phyloP scores from a whole-genome alignment of 1,140 invertebrate genomes.

The Drosophila parabipectinata region DNA sequence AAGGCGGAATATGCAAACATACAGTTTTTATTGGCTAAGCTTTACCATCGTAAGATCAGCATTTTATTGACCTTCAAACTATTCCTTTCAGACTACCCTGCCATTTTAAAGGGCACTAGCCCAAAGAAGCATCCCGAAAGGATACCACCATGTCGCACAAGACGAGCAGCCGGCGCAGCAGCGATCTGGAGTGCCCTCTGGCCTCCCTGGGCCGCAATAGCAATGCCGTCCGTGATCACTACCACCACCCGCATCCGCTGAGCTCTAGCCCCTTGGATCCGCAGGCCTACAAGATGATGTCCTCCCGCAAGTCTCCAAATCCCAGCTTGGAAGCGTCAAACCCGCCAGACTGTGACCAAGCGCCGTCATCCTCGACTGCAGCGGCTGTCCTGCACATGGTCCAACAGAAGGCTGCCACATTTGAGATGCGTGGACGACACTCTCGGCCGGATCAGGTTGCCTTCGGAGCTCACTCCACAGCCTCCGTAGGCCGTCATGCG shows the following conservation, averaged over 20 bases:
- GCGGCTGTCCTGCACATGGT: slow-evolving; percentile 69
- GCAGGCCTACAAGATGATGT: slow-evolving; percentile 84
- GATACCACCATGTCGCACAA: slow-evolving; percentile 75
- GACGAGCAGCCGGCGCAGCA: slow-evolving; percentile 68
- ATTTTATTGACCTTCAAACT: neutral
- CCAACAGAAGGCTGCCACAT: slow-evolving; percentile 82
- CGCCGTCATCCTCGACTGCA: slow-evolving; percentile 31
- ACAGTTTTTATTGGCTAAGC: neutral
- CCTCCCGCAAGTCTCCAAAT: slow-evolving; percentile 83
- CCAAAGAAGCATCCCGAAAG: slow-evolving; percentile 4
- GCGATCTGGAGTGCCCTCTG: slow-evolving; percentile 85
- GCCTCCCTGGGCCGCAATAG: slow-evolving; percentile 86
- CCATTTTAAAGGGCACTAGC: slow-evolving; percentile 27
- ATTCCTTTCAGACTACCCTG: slow-evolving; percentile 28
- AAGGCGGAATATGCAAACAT: neutral
- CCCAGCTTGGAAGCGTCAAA: slow-evolving; percentile 49
- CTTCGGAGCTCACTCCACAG: slow-evolving; percentile 61
- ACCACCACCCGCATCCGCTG: slow-evolving; percentile 83
- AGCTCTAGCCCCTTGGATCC: slow-evolving; percentile 84
- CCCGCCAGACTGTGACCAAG: slow-evolving; percentile 49
- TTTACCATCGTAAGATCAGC: too few relatives aligned
- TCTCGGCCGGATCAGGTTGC: slow-evolving; percentile 47
- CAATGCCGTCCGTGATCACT: slow-evolving; percentile 82
- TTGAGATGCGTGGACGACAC: slow-evolving; percentile 74
- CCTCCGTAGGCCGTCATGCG: slow-evolving; percentile 51